Evolutionary conservation across 2,797 vertebrate species (phyloP), one percentile per base, ranked within the genome.

Genomic region (Pseudomugil gertrudae): DNA sequence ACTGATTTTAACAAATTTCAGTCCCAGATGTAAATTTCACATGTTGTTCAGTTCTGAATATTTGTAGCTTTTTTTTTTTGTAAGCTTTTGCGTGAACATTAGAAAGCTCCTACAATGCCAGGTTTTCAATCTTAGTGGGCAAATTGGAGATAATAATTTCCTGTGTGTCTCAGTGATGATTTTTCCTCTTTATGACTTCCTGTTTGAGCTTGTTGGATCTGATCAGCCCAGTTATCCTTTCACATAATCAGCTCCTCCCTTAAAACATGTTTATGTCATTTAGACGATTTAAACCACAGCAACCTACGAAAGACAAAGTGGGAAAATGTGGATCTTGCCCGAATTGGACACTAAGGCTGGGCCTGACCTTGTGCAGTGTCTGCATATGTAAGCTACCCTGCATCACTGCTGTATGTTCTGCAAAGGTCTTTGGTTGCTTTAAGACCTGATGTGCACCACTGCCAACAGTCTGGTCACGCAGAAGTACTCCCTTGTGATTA

Each of bases 101-200:
- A 19, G 23, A 57, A 43, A 19, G 19, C 9, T 45, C 15, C 27
- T 11, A 43, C n/a, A 52, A 23, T 55, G 13, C 4, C 26, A 15
- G 43, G 56, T 72, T 73, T 72, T 57, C 56, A 57, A 63, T 53
- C 33, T 21, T 38, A 57, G 45, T 64, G 63, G 65, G 15, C 24
- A 57, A 73, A 75, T 80, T 53, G 8, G n/a, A 32, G 65, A 72
- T 55, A 45, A 81, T 83, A 45, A 81, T 83, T 89, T 90, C 69
- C 78, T 80, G 63, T 66, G 5, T 52, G 21, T 57, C 32, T 59
- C n/a, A 21, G 10, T 68, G 63, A 68, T 7, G 13, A 57, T 57
- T 57, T 75, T 14, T 11, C 40, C 76, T 29, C 27, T 73, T 55
- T 63, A 52, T 55, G 55, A 32, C 73, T 83, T 86, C 81, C 74